Base-by-base conservation (phyloP, 2,888 invertebrate species). In the Archips xylosteana region DNA sequence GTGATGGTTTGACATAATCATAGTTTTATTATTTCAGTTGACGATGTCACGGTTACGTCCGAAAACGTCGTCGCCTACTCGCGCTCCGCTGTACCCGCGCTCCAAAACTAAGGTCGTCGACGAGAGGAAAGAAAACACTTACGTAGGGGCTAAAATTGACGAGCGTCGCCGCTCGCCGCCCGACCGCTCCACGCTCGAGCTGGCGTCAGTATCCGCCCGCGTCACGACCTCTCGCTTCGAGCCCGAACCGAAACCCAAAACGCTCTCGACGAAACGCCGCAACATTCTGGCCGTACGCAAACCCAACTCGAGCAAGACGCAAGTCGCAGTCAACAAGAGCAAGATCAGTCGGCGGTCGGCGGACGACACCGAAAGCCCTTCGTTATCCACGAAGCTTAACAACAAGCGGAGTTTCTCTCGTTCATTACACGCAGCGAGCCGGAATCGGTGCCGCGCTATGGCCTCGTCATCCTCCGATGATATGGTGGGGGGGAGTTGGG, bases 51-150 rank as follows among this genome's bases (percentile, higher is more conserved):
- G 94, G 4, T 80, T 94, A 59, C 90, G 93, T 34, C 90, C 92
- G 23, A 92, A 92, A 83, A 86, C 89, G 36, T 80, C 84, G 60
- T 92, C 92, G 0, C 92, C 93, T 59, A 81, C 86, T 8, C 86
- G 92, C 32, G 84, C 81, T 79, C 92, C 92, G 54, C 83, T 90
- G 36, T 94, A 89, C 85, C 85, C 87, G 34, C 91, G 94, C 67
- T 84, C 90, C 68, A 94, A 93, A 75, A 87, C 81, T 6, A 94
- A 93, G 74, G 89, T 87, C 63, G 89, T 87, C 3, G 93, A 94
- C 76, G 94, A 94, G 72, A 88, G 94, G 74, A 94, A 94, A 75
- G 94, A 94, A 80, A 94, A 94, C 87, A 85, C 94, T 1, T 94
- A 92, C 86, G 87, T 81, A 15, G 91, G 89, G 63, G 91, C 89